These are phyloP conservation scores for Leptura quadrifasciata DNA, from an alignment of 2,888 invertebrate genomes.

Conservation along the genomic window DNA sequence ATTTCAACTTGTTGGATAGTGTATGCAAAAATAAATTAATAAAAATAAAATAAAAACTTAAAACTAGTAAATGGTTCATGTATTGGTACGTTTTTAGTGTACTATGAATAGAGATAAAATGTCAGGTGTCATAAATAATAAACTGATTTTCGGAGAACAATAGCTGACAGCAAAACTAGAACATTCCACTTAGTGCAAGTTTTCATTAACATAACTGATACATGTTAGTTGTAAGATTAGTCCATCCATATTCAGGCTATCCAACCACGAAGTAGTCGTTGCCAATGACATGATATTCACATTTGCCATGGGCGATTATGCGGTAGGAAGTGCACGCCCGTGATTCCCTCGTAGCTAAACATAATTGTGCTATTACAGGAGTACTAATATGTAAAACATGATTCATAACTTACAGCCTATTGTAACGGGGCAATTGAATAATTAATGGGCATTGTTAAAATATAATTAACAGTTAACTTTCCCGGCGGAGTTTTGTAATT, in stretches of 20 bases:
- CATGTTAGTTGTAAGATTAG: constrained; percentile 9
- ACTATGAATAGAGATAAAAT: no score
- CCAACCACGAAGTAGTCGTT: constrained; percentile 19
- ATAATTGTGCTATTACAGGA: constrained; percentile 66
- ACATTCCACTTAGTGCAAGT: background rate
- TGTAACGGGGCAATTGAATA: constrained; percentile 56
- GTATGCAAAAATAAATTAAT: no score
- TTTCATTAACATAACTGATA: constrained; percentile 22
- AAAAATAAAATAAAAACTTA: no score
- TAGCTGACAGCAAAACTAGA: background rate
- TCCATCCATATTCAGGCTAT: constrained; percentile 15
- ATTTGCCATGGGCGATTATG: constrained; percentile 66
- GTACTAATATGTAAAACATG: constrained; percentile 66
- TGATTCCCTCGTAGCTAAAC: constrained; percentile 59
- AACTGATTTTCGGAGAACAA: background rate
- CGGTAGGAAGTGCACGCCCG: constrained; percentile 60
- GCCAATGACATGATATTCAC: constrained; percentile 66
- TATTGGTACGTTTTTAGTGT: no score
- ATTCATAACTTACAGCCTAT: constrained; percentile 66
- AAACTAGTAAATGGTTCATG: no score
- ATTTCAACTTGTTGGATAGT: no score
- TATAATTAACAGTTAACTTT: constrained; percentile 8
- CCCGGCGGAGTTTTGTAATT: background rate
- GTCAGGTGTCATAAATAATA: no score
- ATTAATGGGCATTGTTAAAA: constrained; percentile 32